Percentiles rank a stretch among this genome's conserved stretches.
These are phyloP conservation scores for Conomelus anceps DNA, from an alignment of 2,888 invertebrate species.

Conservation along the genomic window DNA sequence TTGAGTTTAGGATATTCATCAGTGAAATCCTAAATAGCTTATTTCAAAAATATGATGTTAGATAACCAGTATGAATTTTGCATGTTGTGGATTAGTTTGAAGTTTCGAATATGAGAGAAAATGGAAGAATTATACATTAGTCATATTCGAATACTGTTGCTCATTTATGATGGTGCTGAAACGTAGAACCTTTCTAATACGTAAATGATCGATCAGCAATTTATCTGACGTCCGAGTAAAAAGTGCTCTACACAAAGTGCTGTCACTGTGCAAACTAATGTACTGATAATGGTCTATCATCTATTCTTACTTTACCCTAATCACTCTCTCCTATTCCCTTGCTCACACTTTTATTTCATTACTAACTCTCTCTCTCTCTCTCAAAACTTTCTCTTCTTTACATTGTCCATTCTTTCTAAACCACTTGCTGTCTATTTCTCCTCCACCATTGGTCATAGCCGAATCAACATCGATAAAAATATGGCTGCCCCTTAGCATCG, in stretches of 20 bases:
- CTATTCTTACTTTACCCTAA: too few relatives aligned
- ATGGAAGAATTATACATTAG: not conserved
- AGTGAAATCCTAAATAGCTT: too few relatives aligned
- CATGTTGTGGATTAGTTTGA: too few relatives aligned
- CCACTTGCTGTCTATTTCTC: not conserved
- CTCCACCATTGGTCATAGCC: not conserved
- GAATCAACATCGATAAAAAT: not conserved
- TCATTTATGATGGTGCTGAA: too few relatives aligned
- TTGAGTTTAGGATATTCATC: too few relatives aligned
- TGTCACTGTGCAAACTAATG: not conserved
- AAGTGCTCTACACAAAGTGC: not conserved
- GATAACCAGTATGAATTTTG: too few relatives aligned
- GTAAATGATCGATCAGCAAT: not conserved
- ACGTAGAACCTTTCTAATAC: not conserved
- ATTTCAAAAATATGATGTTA: too few relatives aligned
- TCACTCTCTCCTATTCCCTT: not conserved
- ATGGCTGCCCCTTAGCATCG: too few relatives aligned
- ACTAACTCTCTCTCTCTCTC: not conserved
- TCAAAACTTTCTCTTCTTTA: not conserved
- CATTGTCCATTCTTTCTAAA: not conserved
- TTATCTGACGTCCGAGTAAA: not conserved
- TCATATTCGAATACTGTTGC: not conserved
- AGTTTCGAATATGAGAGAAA: too few relatives aligned
- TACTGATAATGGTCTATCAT: not conserved
- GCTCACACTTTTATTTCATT: not conserved